These are phyloP conservation scores for Ctenopoma kingsleyae DNA, from an alignment of 2,797 vertebrate genomes.

Conservation along the genomic window DNA sequence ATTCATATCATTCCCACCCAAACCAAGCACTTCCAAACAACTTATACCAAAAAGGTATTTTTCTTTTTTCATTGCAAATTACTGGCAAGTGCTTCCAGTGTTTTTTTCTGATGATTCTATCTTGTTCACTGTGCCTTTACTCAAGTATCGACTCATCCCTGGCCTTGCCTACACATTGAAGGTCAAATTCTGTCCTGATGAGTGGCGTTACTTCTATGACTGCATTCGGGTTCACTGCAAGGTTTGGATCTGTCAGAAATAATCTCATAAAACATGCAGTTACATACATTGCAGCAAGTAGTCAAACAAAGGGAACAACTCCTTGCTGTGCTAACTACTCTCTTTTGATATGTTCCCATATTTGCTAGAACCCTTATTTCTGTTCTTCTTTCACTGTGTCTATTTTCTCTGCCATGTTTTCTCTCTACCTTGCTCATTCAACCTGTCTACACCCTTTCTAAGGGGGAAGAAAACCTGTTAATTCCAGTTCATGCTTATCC, in stretches of 20 bases:
- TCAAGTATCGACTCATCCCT: conserved; percentile 89
- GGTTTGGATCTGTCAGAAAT: conserved; percentile 76
- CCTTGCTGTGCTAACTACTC: background rate
- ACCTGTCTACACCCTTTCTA: conserved; percentile 16
- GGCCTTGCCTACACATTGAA: conserved; percentile 88
- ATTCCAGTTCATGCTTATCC: conserved; percentile 94
- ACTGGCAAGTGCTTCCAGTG: conserved; percentile 29
- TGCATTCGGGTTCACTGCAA: conserved; percentile 91
- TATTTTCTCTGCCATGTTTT: conserved; percentile 11
- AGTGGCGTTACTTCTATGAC: conserved; percentile 95
- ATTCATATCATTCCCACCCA: conserved; percentile 92
- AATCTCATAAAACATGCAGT: background rate
- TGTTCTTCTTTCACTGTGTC: background rate
- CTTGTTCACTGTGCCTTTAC: conserved; percentile 25
- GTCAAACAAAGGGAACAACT: conserved; percentile 1
- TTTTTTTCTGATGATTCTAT: conserved; percentile 23
- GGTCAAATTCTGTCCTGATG: conserved; percentile 89
- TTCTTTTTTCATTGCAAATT: conserved; percentile 4
- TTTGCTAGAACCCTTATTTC: conserved; percentile 28
- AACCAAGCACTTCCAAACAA: conserved; percentile 91
- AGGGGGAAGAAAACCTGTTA: conserved; percentile 89
- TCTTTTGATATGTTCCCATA: background rate
- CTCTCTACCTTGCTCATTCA: conserved; percentile 24
- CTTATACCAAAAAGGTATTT: conserved; percentile 90
- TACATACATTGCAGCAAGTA: conserved; percentile 5